These are phyloP conservation scores for Frankliniella intonsa DNA, from an alignment of 2,888 invertebrate species.

Conservation along the genomic window DNA sequence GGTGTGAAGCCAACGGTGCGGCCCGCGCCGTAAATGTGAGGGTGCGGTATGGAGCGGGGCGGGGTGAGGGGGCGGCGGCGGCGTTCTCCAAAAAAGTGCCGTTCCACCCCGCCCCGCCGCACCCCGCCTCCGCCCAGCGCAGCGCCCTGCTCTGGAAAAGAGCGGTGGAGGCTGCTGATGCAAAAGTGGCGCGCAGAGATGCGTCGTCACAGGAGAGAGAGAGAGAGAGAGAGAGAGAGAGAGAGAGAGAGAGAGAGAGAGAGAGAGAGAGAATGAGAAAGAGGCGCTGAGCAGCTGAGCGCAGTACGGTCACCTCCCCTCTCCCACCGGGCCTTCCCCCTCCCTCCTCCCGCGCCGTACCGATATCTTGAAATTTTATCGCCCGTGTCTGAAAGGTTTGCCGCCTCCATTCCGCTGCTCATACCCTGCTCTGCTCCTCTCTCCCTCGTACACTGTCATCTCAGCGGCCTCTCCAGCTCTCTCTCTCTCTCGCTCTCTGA, in stretches of 20 bases:
- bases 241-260: background rate
- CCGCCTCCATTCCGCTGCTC: background rate
- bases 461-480: background rate
- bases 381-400: background rate
- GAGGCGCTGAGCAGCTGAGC: too few species aligned
- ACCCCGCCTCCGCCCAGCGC: background rate
- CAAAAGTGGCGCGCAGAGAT: too few species aligned
- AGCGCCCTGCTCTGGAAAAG: background rate
- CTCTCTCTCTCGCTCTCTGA: constrained; percentile 24
- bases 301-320: too few species aligned
- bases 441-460: background rate
- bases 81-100: background rate
- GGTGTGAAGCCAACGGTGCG: too few species aligned
- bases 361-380: too few species aligned
- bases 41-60: too few species aligned
- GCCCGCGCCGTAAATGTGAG: too few species aligned
- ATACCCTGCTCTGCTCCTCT: background rate
- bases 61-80: too few species aligned
- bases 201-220: background rate
- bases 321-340: too few species aligned
- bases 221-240: background rate
- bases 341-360: too few species aligned
- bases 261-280: background rate
- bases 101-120: background rate
- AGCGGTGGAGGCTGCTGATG: too few species aligned